Conservation (phyloP, 2,797 vertebrate genomes). For the Natrix natrix region DNA sequence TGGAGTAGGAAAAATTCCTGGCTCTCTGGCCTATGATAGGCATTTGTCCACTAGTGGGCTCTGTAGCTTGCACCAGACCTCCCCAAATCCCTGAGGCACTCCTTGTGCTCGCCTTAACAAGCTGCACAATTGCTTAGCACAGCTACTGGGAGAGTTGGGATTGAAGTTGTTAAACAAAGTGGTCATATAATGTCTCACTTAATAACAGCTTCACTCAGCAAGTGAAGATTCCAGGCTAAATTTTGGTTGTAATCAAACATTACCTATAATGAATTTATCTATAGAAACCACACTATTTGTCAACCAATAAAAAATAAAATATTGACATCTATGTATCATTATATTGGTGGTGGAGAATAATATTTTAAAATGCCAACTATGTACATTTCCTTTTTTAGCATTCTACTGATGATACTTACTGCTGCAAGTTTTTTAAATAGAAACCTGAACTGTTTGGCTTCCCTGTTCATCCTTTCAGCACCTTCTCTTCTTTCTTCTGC, state of each 20-base stretch:
- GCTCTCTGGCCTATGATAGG: not conserved
- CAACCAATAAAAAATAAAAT: not conserved
- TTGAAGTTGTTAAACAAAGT: not conserved
- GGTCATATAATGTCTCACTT: not conserved
- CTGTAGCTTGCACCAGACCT: not conserved
- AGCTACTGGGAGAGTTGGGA: not conserved
- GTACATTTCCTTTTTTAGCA: not conserved
- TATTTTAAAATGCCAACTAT: not conserved
- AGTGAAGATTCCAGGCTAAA: not conserved
- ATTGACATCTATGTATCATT: not conserved
- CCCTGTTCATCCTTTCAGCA: constrained; percentile 92
- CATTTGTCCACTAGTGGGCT: not conserved
- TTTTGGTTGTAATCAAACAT: not conserved
- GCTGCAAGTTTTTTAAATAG: constrained; percentile 89
- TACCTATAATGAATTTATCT: not conserved
- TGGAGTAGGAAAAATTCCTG: not conserved
- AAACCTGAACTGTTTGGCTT: constrained; percentile 90
- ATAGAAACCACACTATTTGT: not conserved
- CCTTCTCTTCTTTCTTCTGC: constrained; percentile 93
- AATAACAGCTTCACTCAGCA: not conserved
- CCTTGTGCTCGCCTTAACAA: not conserved
- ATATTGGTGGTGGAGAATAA: not conserved
- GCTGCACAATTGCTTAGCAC: not conserved
- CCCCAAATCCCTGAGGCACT: not conserved
- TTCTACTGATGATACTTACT: constrained; percentile 73